Evolutionary conservation across 2,888 invertebrate species (phyloP), one percentile per base, ranked within the genome.

Genomic region (Xanthorhoe designata): DNA sequence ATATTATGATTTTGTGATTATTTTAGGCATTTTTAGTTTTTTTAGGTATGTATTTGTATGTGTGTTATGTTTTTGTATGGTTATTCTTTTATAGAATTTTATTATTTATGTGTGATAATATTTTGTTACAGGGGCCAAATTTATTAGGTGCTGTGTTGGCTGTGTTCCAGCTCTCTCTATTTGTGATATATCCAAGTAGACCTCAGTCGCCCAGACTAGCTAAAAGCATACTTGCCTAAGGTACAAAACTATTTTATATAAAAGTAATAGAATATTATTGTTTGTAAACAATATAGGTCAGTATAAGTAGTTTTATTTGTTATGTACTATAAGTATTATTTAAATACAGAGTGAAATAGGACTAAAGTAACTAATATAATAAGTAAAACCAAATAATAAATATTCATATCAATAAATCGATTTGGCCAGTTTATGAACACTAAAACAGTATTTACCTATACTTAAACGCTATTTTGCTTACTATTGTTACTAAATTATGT

Each of bases 131-230:
- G 97, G 91, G 96, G 73, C 97, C 98, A 49, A 98, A 98, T 88
- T 94, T 96, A 57, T 89, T 98, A 75, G 98, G 98, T 38, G 95
- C 95, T 69, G 76, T 95, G n/a, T 85, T 98, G 59, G 96, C 97
- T 2, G 86, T 95, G 50, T 92, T 95, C 75, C 98, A 98, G 88
- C 90, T 97, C 53, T 94, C 94, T n/a, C 88, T 98, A 13, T 98
- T 98, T 86, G 88, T 96, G 18, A 94, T 96, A 74, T 98, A 96
- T 85, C 97, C 97, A 19, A 94, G 82, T 35, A 83, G 69, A 68
- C 80, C 84, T 5, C 63, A 71, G 17, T 76, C 82, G 3, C 77
- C 83, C 17, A 65, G 75, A n/a, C 71, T 76, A 52, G 59, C 74
- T 58, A 87, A 86, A 79, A 80, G 74, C 76, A 72, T 80, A 61